phyloP scores from a whole-genome alignment of 2,797 vertebrate species.

The Ispidina picta region DNA sequence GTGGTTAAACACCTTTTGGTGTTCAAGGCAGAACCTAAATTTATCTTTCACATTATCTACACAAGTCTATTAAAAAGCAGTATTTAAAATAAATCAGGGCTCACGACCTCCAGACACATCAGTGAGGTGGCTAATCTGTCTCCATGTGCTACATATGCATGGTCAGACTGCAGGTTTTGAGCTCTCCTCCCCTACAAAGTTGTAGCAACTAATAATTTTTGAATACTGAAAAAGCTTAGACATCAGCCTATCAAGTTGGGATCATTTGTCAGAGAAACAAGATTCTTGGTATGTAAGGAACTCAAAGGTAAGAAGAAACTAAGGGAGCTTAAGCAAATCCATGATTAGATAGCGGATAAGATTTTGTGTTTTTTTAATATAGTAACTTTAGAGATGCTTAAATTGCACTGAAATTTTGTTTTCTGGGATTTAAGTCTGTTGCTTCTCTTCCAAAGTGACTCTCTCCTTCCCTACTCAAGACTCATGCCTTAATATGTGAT shows the following conservation, averaged over 20 bases:
- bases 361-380: neutral
- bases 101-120: neutral
- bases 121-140: neutral
- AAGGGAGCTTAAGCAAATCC: neutral
- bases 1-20: neutral
- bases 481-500: neutral
- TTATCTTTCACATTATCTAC: neutral
- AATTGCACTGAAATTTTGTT: neutral
- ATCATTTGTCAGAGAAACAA: neutral
- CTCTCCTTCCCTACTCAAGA: neutral
- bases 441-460: neutral
- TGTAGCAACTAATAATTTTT: neutral
- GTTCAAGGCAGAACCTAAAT: neutral
- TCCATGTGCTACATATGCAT: fast-evolving
- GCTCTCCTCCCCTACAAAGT: neutral
- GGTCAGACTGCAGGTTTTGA: neutral
- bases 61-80: neutral
- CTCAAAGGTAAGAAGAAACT: neutral
- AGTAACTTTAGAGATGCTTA: neutral
- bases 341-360: neutral
- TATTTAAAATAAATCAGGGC: neutral
- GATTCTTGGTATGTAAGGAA: neutral
- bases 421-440: neutral
- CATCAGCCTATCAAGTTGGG: neutral
- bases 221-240: neutral